These are phyloP conservation scores for Cephonodes hylas DNA, from an alignment of 2,888 invertebrate genomes.

Conservation along the genomic window DNA sequence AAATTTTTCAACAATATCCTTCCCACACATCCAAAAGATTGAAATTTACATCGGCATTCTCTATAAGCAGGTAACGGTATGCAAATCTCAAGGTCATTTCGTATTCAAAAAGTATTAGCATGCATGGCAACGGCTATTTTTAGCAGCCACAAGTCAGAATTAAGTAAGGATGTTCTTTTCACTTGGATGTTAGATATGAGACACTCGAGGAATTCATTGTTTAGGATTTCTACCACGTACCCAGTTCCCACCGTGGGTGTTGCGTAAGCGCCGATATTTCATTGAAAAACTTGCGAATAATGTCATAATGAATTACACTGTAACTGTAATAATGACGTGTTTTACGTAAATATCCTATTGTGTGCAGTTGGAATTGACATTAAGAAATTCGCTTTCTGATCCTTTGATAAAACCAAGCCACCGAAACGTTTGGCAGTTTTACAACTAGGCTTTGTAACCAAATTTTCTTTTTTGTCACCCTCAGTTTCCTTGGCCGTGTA, in stretches of 20 bases:
- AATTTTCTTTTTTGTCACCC: background rate
- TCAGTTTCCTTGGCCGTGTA: background rate
- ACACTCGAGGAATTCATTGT: conserved; percentile 47
- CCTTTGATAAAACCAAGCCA: background rate
- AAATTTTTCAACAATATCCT: background rate
- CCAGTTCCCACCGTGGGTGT: conserved; percentile 61
- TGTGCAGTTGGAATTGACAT: background rate
- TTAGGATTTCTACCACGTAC: conserved; percentile 71
- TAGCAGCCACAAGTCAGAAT: conserved; percentile 1
- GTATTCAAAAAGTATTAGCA: conserved; percentile 7
- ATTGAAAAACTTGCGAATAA: conserved; percentile 5
- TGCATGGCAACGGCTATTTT: background rate
- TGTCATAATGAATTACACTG: conserved; percentile 2
- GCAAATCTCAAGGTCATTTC: conserved; percentile 5
- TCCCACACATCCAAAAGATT: conserved; percentile 4
- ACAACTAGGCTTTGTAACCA: background rate
- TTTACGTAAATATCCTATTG: conserved; percentile 3
- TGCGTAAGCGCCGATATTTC: conserved; percentile 1
- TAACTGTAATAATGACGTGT: background rate
- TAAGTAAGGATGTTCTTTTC: conserved; percentile 34
- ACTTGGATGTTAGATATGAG: conserved; percentile 38
- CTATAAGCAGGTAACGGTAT: conserved; percentile 7
- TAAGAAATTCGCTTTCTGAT: background rate
- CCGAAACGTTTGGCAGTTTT: background rate
- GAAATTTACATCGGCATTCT: background rate